These are phyloP conservation scores for Acrossocheilus wenchowensis DNA, from an alignment of 2,797 vertebrate species.

Conservation along the genomic window DNA sequence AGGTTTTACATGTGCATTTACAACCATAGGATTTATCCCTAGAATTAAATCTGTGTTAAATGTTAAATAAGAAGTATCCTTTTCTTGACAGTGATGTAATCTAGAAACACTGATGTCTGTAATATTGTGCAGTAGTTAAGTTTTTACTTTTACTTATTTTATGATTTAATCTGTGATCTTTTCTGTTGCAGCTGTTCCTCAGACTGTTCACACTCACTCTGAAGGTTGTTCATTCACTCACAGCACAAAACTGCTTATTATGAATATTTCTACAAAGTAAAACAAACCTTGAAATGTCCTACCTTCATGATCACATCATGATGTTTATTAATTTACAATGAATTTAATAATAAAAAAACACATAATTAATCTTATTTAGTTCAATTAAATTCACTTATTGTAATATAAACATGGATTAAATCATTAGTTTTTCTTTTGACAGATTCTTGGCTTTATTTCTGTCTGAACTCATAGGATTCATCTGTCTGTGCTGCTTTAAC, in stretches of 20 bases:
- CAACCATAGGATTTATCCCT: too few species aligned
- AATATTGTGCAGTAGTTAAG: neutral
- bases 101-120: neutral
- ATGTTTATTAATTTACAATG: too few species aligned
- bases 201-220: neutral
- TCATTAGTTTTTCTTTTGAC: too few species aligned
- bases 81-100: neutral
- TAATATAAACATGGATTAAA: too few species aligned
- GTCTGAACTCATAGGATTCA: neutral
- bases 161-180: neutral
- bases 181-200: neutral
- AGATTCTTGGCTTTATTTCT: too few species aligned
- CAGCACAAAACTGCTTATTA: neutral
- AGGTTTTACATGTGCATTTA: too few species aligned
- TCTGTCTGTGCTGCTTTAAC: neutral
- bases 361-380: too few species aligned
- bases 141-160: neutral
- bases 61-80: neutral
- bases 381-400: too few species aligned
- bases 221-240: neutral
- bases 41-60: neutral
- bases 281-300: too few species aligned
- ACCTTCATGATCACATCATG: too few species aligned
- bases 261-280: too few species aligned
- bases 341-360: too few species aligned